Evolutionary conservation across 35 echinoderm and acorn worm genomes (phyloP).

Genomic region (Apostichopus californicus): DNA sequence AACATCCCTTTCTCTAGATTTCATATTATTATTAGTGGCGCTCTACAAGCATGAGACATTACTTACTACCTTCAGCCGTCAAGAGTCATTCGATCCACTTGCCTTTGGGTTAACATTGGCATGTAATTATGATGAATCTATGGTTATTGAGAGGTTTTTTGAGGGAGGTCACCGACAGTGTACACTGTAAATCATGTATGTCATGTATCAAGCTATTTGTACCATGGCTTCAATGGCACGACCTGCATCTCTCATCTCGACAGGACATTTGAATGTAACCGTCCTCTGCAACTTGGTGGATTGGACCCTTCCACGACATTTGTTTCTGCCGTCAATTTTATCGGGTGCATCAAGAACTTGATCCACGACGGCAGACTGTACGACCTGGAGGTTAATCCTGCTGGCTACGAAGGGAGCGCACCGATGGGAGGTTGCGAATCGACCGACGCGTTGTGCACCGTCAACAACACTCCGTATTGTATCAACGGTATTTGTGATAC

Average conservation of each 20-base stretch:
- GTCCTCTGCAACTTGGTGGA: slow-evolving; percentile 87
- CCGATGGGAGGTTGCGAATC: slow-evolving; percentile 60
- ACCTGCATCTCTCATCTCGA: background rate
- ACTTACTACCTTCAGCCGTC: too few relatives aligned
- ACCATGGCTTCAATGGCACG: too few relatives aligned
- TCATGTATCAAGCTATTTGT: too few relatives aligned
- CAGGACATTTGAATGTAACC: slow-evolving; percentile 78
- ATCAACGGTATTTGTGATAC: slow-evolving; percentile 74
- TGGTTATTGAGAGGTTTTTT: too few relatives aligned
- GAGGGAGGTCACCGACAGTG: too few relatives aligned
- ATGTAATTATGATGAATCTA: too few relatives aligned
- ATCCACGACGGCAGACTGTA: slow-evolving; percentile 78
- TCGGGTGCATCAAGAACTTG: slow-evolving; percentile 82
- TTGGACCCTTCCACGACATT: slow-evolving; percentile 22
- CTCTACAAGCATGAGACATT: too few relatives aligned
- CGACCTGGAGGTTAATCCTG: slow-evolving; percentile 60
- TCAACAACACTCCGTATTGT: slow-evolving; percentile 48
- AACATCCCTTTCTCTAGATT: too few relatives aligned
- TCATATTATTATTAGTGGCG: too few relatives aligned
- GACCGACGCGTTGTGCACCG: slow-evolving; percentile 55
- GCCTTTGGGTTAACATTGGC: too few relatives aligned
- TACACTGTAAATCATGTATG: too few relatives aligned
- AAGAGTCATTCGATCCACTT: too few relatives aligned
- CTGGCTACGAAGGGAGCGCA: slow-evolving; percentile 24
- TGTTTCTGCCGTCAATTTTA: slow-evolving; percentile 7